Evolutionary conservation across 2,113 vertebrate species (phyloP).

Genomic region (Parotia lawesii): DNA sequence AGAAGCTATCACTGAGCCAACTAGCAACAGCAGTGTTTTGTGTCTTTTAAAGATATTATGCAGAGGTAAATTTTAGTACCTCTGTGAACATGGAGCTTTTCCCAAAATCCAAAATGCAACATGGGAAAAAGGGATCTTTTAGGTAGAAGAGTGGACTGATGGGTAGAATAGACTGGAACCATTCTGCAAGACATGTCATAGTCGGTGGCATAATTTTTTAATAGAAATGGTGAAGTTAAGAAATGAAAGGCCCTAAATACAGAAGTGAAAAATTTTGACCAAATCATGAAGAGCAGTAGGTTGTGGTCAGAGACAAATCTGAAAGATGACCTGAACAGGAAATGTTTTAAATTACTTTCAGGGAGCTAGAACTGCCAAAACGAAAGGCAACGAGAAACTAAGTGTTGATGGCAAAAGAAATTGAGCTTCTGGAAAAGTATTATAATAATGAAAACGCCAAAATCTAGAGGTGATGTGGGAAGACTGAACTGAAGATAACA

Average conservation of each 20-base stretch:
- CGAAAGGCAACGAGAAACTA: not conserved
- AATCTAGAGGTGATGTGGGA: not conserved
- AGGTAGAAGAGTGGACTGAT: not conserved
- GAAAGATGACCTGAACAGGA: not conserved
- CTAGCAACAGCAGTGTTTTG: not conserved
- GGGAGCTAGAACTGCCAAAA: not conserved
- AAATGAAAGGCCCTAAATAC: not conserved
- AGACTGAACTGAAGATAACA: not conserved
- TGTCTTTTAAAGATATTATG: not conserved
- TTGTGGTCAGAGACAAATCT: not conserved
- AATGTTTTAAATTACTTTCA: not conserved
- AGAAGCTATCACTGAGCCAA: not conserved
- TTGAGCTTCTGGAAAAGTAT: rapidly evolving
- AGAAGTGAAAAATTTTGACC: not conserved
- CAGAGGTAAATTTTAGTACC: not conserved
- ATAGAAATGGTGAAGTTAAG: not conserved
- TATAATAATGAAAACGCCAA: not conserved
- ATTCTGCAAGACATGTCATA: not conserved
- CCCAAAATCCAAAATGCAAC: not conserved
- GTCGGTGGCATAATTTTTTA: not conserved
- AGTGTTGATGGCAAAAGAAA: not conserved
- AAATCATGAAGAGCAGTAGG: not conserved
- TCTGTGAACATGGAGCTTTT: not conserved
- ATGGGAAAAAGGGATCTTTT: not conserved
- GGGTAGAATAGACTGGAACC: not conserved